Evolutionary conservation across 2,797 vertebrate genomes (phyloP).

Genomic region (Mormyrops boulengeri): DNA sequence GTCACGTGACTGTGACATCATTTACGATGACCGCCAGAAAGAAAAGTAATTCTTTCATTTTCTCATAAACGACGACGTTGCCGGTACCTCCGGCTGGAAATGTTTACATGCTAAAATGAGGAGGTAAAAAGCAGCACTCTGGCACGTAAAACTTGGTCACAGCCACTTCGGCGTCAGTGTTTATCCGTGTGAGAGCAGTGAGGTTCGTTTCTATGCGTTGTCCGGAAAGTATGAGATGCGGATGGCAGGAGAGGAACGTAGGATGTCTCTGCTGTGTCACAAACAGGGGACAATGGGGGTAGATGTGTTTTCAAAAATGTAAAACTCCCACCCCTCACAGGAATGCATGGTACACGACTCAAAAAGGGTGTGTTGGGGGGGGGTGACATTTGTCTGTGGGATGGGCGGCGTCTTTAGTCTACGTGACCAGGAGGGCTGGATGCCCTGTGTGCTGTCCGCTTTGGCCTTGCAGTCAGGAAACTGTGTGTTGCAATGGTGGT

Average conservation of each 20-base stretch:
- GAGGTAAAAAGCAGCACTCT: slow-evolving; percentile 22
- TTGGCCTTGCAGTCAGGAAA: slow-evolving; percentile 34
- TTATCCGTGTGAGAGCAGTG: background rate
- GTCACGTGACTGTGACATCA: slow-evolving; percentile 26
- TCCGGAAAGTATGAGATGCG: background rate
- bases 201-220: background rate
- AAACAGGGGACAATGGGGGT: slow-evolving; percentile 48
- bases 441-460: background rate
- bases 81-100: background rate
- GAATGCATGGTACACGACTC: slow-evolving; percentile 61
- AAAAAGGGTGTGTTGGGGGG: slow-evolving; percentile 58
- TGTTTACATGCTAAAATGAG: slow-evolving; percentile 24
- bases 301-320: slow-evolving; percentile 59
- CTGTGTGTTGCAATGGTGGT: slow-evolving; percentile 46
- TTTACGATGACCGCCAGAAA: slow-evolving; percentile 18
- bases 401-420: background rate
- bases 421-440: background rate
- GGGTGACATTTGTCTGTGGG: slow-evolving; percentile 30
- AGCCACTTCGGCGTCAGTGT: background rate
- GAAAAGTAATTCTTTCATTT: slow-evolving; percentile 10
- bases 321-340: slow-evolving; percentile 50
- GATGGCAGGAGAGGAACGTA: background rate
- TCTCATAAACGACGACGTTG: slow-evolving; percentile 21
- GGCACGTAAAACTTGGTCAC: background rate
- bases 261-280: background rate